Percentiles rank a stretch among this genome's conserved stretches.
These are phyloP conservation scores for Cepphus grylle DNA, from an alignment of 2,113 vertebrate genomes.

Conservation along the genomic window DNA sequence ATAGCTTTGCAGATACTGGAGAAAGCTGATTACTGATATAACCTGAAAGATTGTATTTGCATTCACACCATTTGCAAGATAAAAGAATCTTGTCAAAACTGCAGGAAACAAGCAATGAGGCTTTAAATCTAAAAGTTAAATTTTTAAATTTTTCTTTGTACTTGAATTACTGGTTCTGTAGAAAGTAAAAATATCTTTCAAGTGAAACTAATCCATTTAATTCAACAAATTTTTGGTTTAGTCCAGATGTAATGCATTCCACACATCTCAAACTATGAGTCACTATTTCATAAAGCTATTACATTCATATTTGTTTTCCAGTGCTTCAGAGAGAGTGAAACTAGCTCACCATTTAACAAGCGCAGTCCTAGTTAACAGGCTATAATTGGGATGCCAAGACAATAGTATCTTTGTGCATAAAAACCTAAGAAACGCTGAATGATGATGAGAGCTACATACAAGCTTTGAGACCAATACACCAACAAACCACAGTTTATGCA, in stretches of 20 bases:
- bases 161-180: background rate
- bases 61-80: background rate
- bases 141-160: background rate
- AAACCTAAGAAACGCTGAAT: background rate
- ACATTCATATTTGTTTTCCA: background rate
- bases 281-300: background rate
- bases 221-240: background rate
- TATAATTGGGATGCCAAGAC: background rate
- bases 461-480: background rate
- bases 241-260: background rate
- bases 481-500: background rate
- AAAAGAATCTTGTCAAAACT: background rate
- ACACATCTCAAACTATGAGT: background rate
- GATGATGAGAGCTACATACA: background rate
- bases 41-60: background rate
- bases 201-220: background rate
- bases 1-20: background rate
- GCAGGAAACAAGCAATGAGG: background rate
- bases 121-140: background rate
- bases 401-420: background rate
- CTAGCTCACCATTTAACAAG: background rate
- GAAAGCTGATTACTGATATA: background rate
- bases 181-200: background rate
- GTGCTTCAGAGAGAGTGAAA: background rate
- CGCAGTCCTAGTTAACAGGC: background rate